Evolutionary conservation across 1,140 invertebrate genomes (phyloP), one percentile per base, ranked within the genome.

Genomic region (Brachystomella parvula): DNA sequence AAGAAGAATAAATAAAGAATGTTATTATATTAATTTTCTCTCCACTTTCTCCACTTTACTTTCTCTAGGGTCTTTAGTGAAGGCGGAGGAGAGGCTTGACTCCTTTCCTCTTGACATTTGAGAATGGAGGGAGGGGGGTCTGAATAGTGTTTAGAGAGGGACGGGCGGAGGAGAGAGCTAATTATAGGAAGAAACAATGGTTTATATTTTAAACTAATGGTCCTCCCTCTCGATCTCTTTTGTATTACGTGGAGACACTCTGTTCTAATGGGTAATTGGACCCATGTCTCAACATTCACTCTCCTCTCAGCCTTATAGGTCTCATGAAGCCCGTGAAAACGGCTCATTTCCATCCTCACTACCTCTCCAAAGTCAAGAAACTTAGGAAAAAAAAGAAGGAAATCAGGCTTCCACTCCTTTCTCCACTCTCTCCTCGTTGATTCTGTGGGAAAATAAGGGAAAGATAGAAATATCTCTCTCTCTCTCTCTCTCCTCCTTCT

Each of bases 51-150:
- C 53, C 26, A 63, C 59, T 31, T 47, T 53, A 39, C 61, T 59
- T 53, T 47, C 64, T 31, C 61, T 47, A 26, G 64, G 61, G 61
- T 68, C 61, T 64, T n/a, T n/a, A n/a, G n/a, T n/a, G n/a, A n/a
- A n/a, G n/a, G n/a, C n/a, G n/a, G n/a, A n/a, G n/a, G n/a, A n/a
- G n/a, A n/a, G n/a, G n/a, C n/a, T n/a, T n/a, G n/a, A n/a, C n/a
- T n/a, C n/a, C n/a, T n/a, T n/a, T n/a, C n/a, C n/a, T n/a, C n/a
- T n/a, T n/a, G 21, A 53, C 49, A 17, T 44, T 44, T 12, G 12
- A 6, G 49, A 53, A 15, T 53, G 24, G 24, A 53, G 24, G 49
- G 49, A 53, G 49, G n/a, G n/a, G n/a, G n/a, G n/a, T n/a, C n/a
- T n/a, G n/a, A n/a, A n/a, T 19, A 53, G 12, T 53, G 24, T 17